phyloP scores from a whole-genome alignment of 2,797 vertebrate genomes.

The Mareca strepera region DNA sequence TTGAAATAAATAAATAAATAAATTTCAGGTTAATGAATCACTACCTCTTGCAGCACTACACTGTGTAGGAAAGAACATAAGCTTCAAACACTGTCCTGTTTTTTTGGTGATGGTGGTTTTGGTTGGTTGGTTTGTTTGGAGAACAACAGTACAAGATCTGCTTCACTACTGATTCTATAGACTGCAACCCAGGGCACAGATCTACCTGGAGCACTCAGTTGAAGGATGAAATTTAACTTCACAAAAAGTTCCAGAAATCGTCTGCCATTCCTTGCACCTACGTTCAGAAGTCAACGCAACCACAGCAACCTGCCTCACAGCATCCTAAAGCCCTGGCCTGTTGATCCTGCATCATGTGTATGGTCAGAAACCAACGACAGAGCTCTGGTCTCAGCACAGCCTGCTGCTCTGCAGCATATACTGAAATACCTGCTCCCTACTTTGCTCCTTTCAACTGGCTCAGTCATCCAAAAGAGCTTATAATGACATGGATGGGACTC shows the following conservation, averaged over 20 bases:
- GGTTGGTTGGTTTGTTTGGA: not conserved
- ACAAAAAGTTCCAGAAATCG: not conserved
- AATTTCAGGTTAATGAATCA: not conserved
- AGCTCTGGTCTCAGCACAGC: not conserved
- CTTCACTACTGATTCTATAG: not conserved
- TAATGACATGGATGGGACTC: too few species aligned
- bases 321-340: not conserved
- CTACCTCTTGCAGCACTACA: not conserved
- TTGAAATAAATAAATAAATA: too few species aligned
- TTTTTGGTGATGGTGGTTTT: not conserved
- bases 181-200: not conserved
- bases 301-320: not conserved
- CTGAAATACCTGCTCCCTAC: not conserved
- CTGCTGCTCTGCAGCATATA: not conserved
- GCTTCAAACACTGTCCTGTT: not conserved
- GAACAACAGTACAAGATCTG: not conserved
- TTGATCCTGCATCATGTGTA: accelerated
- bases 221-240: not conserved
- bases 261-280: not conserved
- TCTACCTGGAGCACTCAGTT: not conserved
- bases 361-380: accelerated
- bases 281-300: not conserved
- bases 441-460: not conserved
- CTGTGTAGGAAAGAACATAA: not conserved
- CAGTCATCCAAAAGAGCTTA: not conserved